Percentiles rank a stretch among this genome's conserved stretches.
phyloP scores from a whole-genome alignment of 2,113 vertebrate genomes.

The Regulus satrapa region DNA sequence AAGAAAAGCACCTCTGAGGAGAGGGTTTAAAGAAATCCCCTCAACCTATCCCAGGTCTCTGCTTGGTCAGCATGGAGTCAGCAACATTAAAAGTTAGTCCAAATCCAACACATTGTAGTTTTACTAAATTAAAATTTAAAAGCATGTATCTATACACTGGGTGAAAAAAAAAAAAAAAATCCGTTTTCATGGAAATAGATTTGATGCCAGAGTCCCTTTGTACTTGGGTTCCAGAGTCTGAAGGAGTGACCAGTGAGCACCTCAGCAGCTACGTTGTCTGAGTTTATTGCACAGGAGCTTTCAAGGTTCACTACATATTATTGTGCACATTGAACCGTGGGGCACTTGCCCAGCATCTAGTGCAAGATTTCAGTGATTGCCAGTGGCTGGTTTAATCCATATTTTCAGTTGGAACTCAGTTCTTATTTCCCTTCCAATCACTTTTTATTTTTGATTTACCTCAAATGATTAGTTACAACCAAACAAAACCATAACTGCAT shows the following conservation, averaged over 20 bases:
- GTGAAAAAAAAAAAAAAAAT: neutral
- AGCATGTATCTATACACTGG: rapidly evolving
- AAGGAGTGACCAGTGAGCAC: neutral
- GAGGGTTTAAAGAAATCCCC: neutral
- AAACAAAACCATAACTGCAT: neutral
- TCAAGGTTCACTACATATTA: neutral
- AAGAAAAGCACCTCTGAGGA: neutral
- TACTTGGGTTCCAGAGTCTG: neutral
- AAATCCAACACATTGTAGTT: neutral
- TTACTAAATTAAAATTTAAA: neutral
- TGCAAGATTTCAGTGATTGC: neutral
- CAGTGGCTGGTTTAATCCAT: neutral
- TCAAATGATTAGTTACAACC: neutral
- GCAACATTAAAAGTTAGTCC: neutral
- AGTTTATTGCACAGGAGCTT: neutral
- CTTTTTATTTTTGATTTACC: neutral
- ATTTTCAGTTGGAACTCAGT: neutral
- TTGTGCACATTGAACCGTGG: neutral
- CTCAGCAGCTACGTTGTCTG: neutral
- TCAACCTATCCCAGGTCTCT: neutral
- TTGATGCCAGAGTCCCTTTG: neutral
- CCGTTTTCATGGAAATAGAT: neutral
- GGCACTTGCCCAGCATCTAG: neutral
- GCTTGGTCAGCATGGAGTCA: neutral
- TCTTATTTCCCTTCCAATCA: neutral